These are phyloP conservation scores for Heliconius ethilla DNA, from an alignment of 2,888 invertebrate species.

Conservation along the genomic window DNA sequence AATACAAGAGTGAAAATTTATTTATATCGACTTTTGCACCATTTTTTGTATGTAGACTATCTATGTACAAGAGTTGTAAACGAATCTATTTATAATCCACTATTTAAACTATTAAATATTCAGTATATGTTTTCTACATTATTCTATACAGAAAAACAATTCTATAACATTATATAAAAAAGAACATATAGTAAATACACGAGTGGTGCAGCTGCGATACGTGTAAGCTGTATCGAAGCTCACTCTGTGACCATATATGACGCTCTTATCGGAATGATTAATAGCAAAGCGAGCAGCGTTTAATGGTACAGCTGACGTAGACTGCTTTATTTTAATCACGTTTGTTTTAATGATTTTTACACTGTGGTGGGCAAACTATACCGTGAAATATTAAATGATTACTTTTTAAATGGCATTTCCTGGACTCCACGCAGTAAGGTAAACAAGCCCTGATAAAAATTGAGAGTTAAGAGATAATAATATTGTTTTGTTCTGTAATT, in stretches of 20 bases:
- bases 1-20: too few relatives aligned
- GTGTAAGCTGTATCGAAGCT: slow-evolving; percentile 18
- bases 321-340: slow-evolving; percentile 39
- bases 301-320: slow-evolving; percentile 44
- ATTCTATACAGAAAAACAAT: background rate
- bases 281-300: slow-evolving; percentile 40
- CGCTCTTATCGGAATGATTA: slow-evolving; percentile 48
- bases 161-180: background rate
- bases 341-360: slow-evolving; percentile 35
- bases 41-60: too few relatives aligned
- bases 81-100: too few relatives aligned
- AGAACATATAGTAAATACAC: background rate
- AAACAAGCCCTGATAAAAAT: slow-evolving; percentile 21
- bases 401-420: slow-evolving; percentile 21
- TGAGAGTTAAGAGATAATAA: background rate
- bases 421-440: slow-evolving; percentile 9
- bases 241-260: slow-evolving; percentile 46
- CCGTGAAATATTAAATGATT: slow-evolving; percentile 21
- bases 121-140: background rate
- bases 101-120: too few relatives aligned
- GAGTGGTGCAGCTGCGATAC: slow-evolving; percentile 16
- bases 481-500: background rate
- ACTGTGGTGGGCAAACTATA: slow-evolving; percentile 21
- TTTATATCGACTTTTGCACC: too few relatives aligned
- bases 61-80: too few relatives aligned